Conservation (phyloP, 2,113 vertebrate genomes). For the Acrocephalus kingi region DNA sequence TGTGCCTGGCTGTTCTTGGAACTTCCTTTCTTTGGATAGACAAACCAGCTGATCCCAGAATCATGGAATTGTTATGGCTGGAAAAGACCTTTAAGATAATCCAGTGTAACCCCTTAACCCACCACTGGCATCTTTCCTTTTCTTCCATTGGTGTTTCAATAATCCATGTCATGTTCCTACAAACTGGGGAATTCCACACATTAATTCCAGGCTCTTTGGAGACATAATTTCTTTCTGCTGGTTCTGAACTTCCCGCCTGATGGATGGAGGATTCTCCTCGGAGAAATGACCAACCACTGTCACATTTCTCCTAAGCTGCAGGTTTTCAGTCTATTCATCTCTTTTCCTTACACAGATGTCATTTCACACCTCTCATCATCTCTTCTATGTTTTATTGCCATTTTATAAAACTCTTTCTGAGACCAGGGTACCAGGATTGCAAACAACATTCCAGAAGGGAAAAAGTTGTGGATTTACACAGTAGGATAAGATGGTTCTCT, state of each 20-base stretch:
- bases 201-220: not conserved
- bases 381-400: not conserved
- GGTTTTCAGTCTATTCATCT: accelerated
- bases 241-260: not conserved
- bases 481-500: not conserved
- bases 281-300: not conserved
- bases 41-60: not conserved
- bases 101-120: no score
- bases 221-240: not conserved
- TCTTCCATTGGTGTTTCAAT: accelerated
- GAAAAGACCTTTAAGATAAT: not conserved
- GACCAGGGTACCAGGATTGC: not conserved
- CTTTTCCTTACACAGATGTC: not conserved
- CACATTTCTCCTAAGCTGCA: not conserved
- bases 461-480: not conserved
- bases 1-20: not conserved
- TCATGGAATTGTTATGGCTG: not conserved
- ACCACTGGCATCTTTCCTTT: not conserved
- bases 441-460: not conserved
- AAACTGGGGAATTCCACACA: not conserved
- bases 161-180: not conserved
- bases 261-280: not conserved
- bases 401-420: not conserved
- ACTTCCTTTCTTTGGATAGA: not conserved
- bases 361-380: not conserved